A percentile compares a stretch with the other conserved stretches of the same genome.
phyloP scores from a whole-genome alignment of 1,140 invertebrate species.

The Phymorhynchus buccinoides region DNA sequence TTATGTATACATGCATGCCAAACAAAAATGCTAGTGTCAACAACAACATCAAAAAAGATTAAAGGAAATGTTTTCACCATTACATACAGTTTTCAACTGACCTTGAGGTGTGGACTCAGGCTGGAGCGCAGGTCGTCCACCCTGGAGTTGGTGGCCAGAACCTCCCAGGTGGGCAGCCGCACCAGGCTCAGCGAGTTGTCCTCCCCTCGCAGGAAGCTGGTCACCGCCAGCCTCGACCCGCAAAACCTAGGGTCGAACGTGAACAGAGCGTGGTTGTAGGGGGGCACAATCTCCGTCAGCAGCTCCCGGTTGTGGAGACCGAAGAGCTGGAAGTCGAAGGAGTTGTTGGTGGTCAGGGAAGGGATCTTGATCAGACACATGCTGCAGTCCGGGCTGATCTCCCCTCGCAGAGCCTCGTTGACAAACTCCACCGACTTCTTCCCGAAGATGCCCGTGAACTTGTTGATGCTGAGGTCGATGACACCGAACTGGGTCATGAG shows the following conservation, averaged over 20 bases:
- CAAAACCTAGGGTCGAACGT: slow-evolving; percentile 70
- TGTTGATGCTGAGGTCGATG: slow-evolving; percentile 64
- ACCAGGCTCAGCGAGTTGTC: slow-evolving; percentile 70
- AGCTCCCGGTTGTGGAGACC: slow-evolving; percentile 62
- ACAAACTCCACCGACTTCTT: slow-evolving; percentile 69
- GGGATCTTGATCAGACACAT: slow-evolving; percentile 70
- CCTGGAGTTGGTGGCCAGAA: slow-evolving; percentile 62
- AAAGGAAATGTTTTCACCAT: too few species aligned
- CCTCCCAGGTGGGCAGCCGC: slow-evolving; percentile 61
- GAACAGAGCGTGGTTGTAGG: slow-evolving; percentile 67
- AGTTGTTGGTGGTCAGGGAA: slow-evolving; percentile 53
- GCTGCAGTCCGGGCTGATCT: slow-evolving; percentile 71
- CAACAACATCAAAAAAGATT: too few species aligned
- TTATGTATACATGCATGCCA: too few species aligned
- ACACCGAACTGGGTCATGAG: slow-evolving; percentile 72
- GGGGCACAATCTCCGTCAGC: slow-evolving; percentile 60
- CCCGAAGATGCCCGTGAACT: slow-evolving; percentile 72
- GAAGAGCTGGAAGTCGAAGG: slow-evolving; percentile 67
- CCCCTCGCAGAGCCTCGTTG: slow-evolving; percentile 70
- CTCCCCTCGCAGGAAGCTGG: slow-evolving; percentile 65
- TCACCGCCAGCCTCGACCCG: slow-evolving; percentile 69
- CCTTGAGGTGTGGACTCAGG: slow-evolving; percentile 65
- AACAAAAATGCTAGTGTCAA: too few species aligned
- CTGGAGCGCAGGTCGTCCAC: slow-evolving; percentile 65
- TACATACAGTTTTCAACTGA: not conserved